phyloP scores from a whole-genome alignment of 1,140 invertebrate species.

The Papilio helenus region DNA sequence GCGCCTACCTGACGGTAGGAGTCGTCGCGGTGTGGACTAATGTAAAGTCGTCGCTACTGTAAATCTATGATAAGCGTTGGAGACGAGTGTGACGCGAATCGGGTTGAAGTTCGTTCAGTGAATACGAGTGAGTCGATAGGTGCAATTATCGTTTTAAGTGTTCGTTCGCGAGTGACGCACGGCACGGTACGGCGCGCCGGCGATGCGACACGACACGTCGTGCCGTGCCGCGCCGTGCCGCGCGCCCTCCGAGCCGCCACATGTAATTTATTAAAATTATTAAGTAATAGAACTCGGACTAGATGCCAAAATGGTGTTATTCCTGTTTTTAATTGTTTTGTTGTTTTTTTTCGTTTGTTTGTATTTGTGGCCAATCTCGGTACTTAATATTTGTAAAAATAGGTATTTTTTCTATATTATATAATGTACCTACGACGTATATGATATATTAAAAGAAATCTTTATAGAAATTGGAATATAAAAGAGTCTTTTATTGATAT shows the following conservation, averaged over 20 bases:
- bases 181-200: slow-evolving; percentile 43
- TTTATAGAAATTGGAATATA: slow-evolving; percentile 75
- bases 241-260: slow-evolving; percentile 55
- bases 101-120: slow-evolving; percentile 73
- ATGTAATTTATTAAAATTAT: slow-evolving; percentile 76
- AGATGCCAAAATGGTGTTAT: slow-evolving; percentile 82
- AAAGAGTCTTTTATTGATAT: slow-evolving; percentile 69
- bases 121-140: slow-evolving; percentile 79
- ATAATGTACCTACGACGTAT: slow-evolving; percentile 79
- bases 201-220: slow-evolving; percentile 40
- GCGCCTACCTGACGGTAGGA: slow-evolving; percentile 65
- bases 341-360: slow-evolving; percentile 81
- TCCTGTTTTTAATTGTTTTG: slow-evolving; percentile 82
- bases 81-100: slow-evolving; percentile 72
- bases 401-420: slow-evolving; percentile 82
- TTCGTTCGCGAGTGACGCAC: slow-evolving; percentile 47
- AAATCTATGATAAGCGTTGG: slow-evolving; percentile 75
- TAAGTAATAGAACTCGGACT: slow-evolving; percentile 71
- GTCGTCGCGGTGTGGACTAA: slow-evolving; percentile 75
- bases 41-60: slow-evolving; percentile 78
- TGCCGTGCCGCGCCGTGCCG: slow-evolving; percentile 42
- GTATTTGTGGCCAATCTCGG: slow-evolving; percentile 80
- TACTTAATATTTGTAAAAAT: slow-evolving; percentile 81
- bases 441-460: slow-evolving; percentile 79
- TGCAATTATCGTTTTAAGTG: slow-evolving; percentile 79